Conservation (phyloP, 2,113 vertebrate species). For the Rhegmatorhina hoffmannsi region DNA sequence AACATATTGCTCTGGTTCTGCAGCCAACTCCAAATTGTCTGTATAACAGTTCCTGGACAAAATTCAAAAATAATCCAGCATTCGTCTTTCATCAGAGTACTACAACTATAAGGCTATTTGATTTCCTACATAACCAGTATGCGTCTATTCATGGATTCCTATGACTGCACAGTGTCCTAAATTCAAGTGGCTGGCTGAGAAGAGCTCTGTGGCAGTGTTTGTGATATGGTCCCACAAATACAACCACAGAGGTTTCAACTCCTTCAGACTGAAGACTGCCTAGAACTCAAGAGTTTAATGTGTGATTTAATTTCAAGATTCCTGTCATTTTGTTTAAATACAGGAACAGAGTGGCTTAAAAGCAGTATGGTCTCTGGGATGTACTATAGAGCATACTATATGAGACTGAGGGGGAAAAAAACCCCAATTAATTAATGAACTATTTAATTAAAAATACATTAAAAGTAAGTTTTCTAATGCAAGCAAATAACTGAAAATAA, state of each 20-base stretch:
- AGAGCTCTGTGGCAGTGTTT: neutral
- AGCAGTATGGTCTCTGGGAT: neutral
- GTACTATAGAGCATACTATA: neutral
- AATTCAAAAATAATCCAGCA: neutral
- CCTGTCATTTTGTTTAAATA: neutral
- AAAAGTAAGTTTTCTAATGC: neutral
- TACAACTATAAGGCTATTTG: neutral
- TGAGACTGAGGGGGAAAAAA: too few relatives aligned
- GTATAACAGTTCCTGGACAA: neutral
- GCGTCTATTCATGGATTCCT: neutral
- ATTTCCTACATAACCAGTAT: neutral
- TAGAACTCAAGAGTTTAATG: neutral
- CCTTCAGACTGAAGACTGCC: neutral
- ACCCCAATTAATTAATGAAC: neutral
- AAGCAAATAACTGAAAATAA: neutral
- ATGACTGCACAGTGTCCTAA: neutral
- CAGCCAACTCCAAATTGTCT: neutral
- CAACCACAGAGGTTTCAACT: neutral
- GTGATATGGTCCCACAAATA: neutral
- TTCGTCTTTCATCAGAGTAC: neutral
- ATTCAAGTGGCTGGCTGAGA: neutral
- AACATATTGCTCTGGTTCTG: neutral
- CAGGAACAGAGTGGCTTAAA: neutral
- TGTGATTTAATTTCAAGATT: neutral
- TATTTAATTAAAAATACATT: neutral